Conservation (phyloP, 2,113 vertebrate genomes). For the Cephalopterus ornatus region DNA sequence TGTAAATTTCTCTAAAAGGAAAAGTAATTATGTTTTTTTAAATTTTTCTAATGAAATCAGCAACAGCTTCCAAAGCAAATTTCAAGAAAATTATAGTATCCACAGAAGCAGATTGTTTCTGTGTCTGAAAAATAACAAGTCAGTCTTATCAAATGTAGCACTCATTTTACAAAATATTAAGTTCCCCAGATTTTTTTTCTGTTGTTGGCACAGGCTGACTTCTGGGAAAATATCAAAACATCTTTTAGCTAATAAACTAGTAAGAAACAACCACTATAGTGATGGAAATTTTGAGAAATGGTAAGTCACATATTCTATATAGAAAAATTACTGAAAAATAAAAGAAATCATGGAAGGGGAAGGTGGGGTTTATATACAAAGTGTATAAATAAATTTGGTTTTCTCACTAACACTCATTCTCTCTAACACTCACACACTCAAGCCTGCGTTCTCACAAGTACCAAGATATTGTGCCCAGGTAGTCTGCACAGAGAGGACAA, state of each 20-base stretch:
- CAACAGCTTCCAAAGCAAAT: neutral
- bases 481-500: neutral
- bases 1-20: neutral
- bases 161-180: neutral
- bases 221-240: neutral
- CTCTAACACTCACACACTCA: neutral
- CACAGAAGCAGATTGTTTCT: neutral
- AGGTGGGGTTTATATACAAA: neutral
- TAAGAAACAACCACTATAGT: neutral
- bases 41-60: neutral
- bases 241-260: neutral
- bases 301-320: neutral
- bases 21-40: neutral
- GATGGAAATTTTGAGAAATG: neutral
- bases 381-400: neutral
- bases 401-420: neutral
- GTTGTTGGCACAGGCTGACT: neutral
- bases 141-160: neutral
- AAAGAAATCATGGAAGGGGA: neutral
- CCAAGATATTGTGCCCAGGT: neutral
- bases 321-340: neutral
- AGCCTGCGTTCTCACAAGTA: neutral
- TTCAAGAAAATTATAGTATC: neutral
- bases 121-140: neutral
- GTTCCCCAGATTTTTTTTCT: neutral